Evolutionary conservation across 2,113 vertebrate genomes (phyloP).

Genomic region (Aleadryas rufinucha): DNA sequence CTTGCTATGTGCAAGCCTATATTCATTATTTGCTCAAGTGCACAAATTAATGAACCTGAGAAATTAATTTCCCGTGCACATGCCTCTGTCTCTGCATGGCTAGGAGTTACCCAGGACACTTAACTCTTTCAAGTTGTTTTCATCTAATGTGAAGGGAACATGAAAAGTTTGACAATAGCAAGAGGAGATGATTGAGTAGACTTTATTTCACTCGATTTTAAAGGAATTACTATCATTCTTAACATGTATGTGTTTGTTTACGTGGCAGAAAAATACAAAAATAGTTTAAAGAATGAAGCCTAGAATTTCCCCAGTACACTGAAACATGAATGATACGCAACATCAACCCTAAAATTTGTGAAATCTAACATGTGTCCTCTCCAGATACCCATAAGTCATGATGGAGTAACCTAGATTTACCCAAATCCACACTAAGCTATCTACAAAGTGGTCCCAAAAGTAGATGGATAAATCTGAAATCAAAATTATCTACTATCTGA

Average conservation of each 20-base stretch:
- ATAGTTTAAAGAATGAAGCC: not conserved
- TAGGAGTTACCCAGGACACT: not conserved
- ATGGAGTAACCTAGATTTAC: not conserved
- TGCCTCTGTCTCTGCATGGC: not conserved
- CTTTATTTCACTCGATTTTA: not conserved
- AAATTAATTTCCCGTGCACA: not conserved
- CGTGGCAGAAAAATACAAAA: not conserved
- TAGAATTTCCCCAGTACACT: not conserved
- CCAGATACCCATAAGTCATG: not conserved
- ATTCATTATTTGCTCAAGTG: not conserved
- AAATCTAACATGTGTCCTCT: not conserved
- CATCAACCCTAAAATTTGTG: not conserved
- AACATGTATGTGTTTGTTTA: not conserved
- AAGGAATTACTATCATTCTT: not conserved
- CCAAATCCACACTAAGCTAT: not conserved
- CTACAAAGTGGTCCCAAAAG: not conserved
- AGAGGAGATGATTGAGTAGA: not conserved
- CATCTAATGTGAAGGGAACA: not conserved
- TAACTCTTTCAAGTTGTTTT: not conserved
- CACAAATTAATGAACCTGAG: not conserved
- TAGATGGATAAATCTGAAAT: not conserved
- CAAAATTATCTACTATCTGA: not conserved
- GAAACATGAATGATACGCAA: not conserved
- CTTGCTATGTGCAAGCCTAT: not conserved
- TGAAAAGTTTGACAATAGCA: not conserved